Percentiles rank a stretch among this genome's conserved stretches.
These are phyloP conservation scores for Empis stercorea DNA, from an alignment of 2,888 invertebrate species.

Conservation along the genomic window DNA sequence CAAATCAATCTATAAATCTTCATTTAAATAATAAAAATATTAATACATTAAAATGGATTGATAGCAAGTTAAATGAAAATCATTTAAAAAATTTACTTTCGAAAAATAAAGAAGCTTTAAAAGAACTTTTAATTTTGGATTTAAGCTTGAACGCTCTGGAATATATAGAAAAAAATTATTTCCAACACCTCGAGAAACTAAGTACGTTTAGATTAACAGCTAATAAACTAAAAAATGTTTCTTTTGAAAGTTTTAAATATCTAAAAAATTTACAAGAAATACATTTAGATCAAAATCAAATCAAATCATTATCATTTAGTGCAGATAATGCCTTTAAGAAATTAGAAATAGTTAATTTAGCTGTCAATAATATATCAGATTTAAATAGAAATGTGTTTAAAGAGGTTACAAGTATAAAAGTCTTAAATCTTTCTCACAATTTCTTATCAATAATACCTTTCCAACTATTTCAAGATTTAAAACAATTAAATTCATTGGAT, in stretches of 20 bases:
- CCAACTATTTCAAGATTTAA: not conserved
- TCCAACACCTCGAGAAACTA: not conserved
- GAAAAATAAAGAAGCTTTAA: not conserved
- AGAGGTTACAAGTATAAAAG: not conserved
- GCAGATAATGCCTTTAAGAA: not conserved
- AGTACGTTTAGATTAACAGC: too few relatives aligned
- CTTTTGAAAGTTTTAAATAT: too few relatives aligned
- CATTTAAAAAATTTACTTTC: not conserved
- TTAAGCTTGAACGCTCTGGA: not conserved
- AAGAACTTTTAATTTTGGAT: not conserved
- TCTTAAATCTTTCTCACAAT: not conserved
- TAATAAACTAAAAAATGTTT: too few relatives aligned
- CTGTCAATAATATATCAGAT: not conserved
- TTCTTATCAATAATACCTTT: not conserved
- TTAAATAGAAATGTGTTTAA: not conserved
- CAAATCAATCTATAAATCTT: not conserved
- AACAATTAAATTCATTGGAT: not conserved
- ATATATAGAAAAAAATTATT: not conserved
- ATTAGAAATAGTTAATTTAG: not conserved
- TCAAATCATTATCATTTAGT: not conserved
- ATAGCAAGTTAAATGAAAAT: not conserved
- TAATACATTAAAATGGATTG: not conserved
- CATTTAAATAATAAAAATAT: not conserved
- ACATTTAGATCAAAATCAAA: not conserved
- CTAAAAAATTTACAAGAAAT: not conserved